Base-by-base conservation (phyloP, 2,888 invertebrate genomes). In the Sturmia bella region DNA sequence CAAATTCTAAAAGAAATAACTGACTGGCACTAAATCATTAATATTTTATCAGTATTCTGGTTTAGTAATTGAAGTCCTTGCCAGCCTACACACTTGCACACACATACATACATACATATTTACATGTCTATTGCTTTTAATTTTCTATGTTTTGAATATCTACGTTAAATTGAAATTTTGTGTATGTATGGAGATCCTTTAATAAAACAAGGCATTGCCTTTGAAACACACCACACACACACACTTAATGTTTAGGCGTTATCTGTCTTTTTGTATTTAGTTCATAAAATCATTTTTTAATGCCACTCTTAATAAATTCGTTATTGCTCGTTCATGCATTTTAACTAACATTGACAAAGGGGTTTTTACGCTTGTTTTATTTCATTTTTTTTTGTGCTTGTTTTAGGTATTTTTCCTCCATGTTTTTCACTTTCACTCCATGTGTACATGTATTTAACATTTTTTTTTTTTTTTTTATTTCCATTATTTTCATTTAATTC, bases 11-110 rank as follows among this genome's bases (percentile, higher is more conserved):
- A 82, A 57, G 50, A 75, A n/a, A n/a, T n/a, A n/a, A 50, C n/a
- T 59, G 21, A 59, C 77, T 84, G 84, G 84, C 85, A 85, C 85
- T 84, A 84, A 87, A 85, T 88, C 87, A 87, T 89, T 87, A 89
- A 89, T 89, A 88, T 88, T 89, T 89, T 86, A 89, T 88, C 87
- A 86, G 84, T 45, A 37, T 19, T 68, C 72, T 77, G 80, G 72
- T 72, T 48, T 39, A 57, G 56, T 75, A 59, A 75, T 75, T 80
- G 59, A 54, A 66, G 77, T 74, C 64, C 78, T 64, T 59, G 56
- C 50, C 57, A 7, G 7, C 32, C 32, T 43, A 41, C 13, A 41
- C 32, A 32, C 7, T 9, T 7, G 9, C 32, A 41, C 13, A 41
- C 32, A 32, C 7, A 32, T 7, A 32, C 32, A 32, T 32, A 32